Conservation (phyloP, 2,113 vertebrate genomes). For the Cacatua alba region DNA sequence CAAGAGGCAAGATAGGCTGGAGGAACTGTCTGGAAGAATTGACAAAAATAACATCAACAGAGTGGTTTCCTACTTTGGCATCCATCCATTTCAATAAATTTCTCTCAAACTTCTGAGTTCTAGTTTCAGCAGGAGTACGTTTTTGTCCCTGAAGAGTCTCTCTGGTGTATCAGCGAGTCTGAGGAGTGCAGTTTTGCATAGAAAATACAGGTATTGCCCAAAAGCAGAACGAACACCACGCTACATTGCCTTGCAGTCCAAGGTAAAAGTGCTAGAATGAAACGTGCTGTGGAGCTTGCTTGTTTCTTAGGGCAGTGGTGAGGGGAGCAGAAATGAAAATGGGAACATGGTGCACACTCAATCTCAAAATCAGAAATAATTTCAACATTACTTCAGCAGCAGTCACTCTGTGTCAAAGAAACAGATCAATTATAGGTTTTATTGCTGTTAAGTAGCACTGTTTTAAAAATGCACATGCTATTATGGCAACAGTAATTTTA, state of each 20-base stretch:
- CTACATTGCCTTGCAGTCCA: background rate
- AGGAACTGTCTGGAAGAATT: background rate
- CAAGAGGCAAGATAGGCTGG: background rate
- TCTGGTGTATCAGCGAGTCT: background rate
- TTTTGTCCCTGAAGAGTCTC: background rate
- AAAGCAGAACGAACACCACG: background rate
- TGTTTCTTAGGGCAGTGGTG: background rate
- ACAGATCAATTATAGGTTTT: background rate
- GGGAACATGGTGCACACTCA: background rate
- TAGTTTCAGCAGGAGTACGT: background rate
- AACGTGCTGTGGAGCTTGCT: background rate
- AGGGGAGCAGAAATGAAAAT: background rate
- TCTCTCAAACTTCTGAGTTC: background rate
- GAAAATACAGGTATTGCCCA: background rate
- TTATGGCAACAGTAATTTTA: background rate
- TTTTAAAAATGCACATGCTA: background rate
- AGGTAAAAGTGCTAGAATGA: background rate
- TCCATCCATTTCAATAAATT: background rate
- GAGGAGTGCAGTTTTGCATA: background rate
- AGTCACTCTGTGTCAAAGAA: background rate
- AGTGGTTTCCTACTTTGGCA: rapidly evolving
- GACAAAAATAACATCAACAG: background rate
- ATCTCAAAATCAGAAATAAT: background rate
- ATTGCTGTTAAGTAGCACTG: background rate
- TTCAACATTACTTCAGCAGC: background rate